Percentiles rank a stretch among this genome's conserved stretches.
These are phyloP conservation scores for Globia sparganii DNA, from an alignment of 2,888 invertebrate genomes.

Conservation along the genomic window DNA sequence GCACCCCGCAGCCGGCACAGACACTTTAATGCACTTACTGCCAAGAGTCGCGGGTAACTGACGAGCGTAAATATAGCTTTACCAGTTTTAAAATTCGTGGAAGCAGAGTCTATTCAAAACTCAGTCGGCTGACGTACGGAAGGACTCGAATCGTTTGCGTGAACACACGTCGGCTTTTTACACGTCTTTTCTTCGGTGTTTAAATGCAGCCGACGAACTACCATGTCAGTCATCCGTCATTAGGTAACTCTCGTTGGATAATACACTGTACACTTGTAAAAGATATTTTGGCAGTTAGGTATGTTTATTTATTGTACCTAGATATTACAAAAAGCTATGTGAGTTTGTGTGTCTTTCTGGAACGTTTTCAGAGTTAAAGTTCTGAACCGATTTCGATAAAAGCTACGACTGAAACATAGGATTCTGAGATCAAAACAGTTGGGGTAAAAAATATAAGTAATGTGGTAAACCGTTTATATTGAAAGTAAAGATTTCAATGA, in stretches of 20 bases:
- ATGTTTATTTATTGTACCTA: neutral
- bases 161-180: conserved; percentile 63
- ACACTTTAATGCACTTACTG: conserved; percentile 83
- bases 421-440: neutral
- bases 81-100: conserved; percentile 75
- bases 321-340: neutral
- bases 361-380: conserved; percentile 2
- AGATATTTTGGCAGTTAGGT: neutral
- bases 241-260: conserved; percentile 21
- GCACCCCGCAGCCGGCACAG: conserved; percentile 66
- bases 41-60: conserved; percentile 74
- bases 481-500: conserved; percentile 39
- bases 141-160: conserved; percentile 66
- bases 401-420: neutral
- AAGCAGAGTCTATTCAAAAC: conserved; percentile 71
- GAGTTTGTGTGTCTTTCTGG: neutral
- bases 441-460: neutral
- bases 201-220: conserved; percentile 28
- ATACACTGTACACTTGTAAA: conserved; percentile 18
- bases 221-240: conserved; percentile 28
- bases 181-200: conserved; percentile 63
- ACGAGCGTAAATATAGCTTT: conserved; percentile 74
- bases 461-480: conserved; percentile 7
- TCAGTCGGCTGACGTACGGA: conserved; percentile 68
- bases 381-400: neutral